Conservation (phyloP, 2,888 invertebrate genomes). For the Conchocele bisecta region DNA sequence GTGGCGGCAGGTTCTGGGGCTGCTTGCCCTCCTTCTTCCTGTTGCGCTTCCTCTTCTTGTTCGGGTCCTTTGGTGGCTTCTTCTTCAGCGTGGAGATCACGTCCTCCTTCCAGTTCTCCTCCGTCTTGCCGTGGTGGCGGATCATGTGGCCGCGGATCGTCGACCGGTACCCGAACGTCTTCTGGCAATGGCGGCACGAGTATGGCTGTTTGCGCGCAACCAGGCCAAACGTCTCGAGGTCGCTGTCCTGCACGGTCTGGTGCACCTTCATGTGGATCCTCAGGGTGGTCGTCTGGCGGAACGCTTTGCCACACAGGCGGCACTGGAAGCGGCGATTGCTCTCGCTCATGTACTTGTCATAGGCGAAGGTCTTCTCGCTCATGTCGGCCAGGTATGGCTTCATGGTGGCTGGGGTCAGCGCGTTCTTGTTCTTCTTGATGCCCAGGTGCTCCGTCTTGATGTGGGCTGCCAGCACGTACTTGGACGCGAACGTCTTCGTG, state of each 20-base stretch:
- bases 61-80: too few relatives aligned
- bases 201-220: slow-evolving; percentile 83
- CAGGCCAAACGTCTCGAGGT: slow-evolving; percentile 81
- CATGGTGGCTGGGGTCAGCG: slow-evolving; percentile 72
- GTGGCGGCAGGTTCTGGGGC: too few relatives aligned
- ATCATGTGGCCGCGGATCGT: slow-evolving; percentile 75
- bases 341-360: slow-evolving; percentile 79
- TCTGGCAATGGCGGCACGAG: slow-evolving; percentile 80
- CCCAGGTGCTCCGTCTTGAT: slow-evolving; percentile 72
- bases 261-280: slow-evolving; percentile 82
- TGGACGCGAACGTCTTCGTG: slow-evolving; percentile 69
- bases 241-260: slow-evolving; percentile 80
- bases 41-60: too few relatives aligned
- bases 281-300: slow-evolving; percentile 82
- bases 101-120: slow-evolving; percentile 70
- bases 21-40: too few relatives aligned
- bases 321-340: slow-evolving; percentile 80
- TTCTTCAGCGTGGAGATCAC: slow-evolving; percentile 29
- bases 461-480: slow-evolving; percentile 68
- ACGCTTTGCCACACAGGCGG: slow-evolving; percentile 78
- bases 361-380: slow-evolving; percentile 72
- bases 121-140: slow-evolving; percentile 69
- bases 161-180: slow-evolving; percentile 78
- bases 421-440: slow-evolving; percentile 70
- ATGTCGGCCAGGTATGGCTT: slow-evolving; percentile 73